These are phyloP conservation scores for Selenia dentaria DNA, from an alignment of 2,888 invertebrate genomes.

Conservation along the genomic window DNA sequence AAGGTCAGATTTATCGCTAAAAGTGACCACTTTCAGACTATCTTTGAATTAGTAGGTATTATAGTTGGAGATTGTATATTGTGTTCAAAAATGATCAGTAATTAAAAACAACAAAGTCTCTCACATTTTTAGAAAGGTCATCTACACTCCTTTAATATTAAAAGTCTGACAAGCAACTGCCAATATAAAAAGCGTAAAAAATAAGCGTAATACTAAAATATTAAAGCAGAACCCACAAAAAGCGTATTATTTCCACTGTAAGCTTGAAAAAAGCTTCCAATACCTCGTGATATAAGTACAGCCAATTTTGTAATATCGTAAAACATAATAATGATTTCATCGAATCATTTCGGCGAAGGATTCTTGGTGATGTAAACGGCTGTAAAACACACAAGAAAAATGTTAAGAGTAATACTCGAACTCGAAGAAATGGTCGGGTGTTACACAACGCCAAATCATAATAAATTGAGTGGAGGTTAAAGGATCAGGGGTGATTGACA, in stretches of 20 bases:
- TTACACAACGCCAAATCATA: slow-evolving; percentile 51
- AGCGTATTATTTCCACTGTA: slow-evolving; percentile 23
- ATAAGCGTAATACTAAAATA: too few species aligned
- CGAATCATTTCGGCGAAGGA: slow-evolving; percentile 21
- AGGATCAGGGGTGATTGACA: slow-evolving; percentile 70
- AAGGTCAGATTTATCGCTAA: too few species aligned
- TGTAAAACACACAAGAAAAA: slow-evolving; percentile 47
- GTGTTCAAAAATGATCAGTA: too few species aligned
- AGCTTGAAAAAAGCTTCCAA: slow-evolving; percentile 25
- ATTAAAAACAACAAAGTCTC: too few species aligned
- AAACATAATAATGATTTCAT: slow-evolving; percentile 31
- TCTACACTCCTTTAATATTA: too few species aligned
- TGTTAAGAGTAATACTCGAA: slow-evolving; percentile 48
- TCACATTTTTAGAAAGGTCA: too few species aligned
- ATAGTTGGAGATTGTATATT: too few species aligned
- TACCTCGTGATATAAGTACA: slow-evolving; percentile 21
- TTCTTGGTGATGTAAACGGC: slow-evolving; percentile 30
- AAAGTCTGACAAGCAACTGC: too few species aligned
- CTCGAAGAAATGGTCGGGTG: slow-evolving; percentile 33
- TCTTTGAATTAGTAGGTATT: too few species aligned
- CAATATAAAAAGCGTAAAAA: too few species aligned
- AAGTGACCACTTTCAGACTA: too few species aligned
- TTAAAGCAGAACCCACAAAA: slow-evolving; percentile 31
- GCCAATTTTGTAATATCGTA: slow-evolving; percentile 26
- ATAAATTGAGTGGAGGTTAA: slow-evolving; percentile 71